Base-by-base conservation (phyloP, 2,113 vertebrate species). In the Tichodroma muraria region DNA sequence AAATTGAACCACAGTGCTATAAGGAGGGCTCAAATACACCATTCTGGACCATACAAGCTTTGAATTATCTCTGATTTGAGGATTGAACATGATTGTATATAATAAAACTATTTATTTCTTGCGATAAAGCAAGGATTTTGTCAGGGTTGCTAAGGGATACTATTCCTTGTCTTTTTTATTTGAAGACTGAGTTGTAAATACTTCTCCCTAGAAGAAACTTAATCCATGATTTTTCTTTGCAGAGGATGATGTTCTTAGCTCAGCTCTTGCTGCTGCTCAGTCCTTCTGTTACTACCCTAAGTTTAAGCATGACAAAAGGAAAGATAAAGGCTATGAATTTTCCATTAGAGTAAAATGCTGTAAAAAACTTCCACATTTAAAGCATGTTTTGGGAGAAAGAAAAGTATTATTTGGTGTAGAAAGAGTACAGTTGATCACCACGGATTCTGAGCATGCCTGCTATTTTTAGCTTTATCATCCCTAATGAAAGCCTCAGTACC, bases 91-190 rank as follows among this genome's bases (percentile, higher is more conserved):
- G 64, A 84, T 81, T 94, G 60, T 71, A 53, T 28, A 40, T 56
- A 85, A 80, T 91, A 95, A 89, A 93, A 85, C 68, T 33, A 69
- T 89, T 93, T 91, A 86, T 84, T 93, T 94, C 88, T 83, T 79
- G 49, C 11, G 42, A 57, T 78, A 91, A 86, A 88, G 89, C 69
- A 91, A 90, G 64, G 72, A 68, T 94, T 94, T 94, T 91, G 35
- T 93, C 94, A 50, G 85, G 64, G 80, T 95, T 94, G 80, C 94
- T 94, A 95, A 73, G 90, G 76, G 79, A 90, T 89, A 90, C 85
- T 95, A 40, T 88, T 91, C 49, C 82, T 61, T 91, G 50, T 49
- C 60, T 85, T 60, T 92, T 91, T 85, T 84, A 83, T 94, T 90
- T 92, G 76, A 73, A 94, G 72, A 49, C 79, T 91, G 82, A 95